A percentile compares a stretch with the other conserved stretches of the same genome.
Evolutionary conservation across 35 echinoderm and acorn worm genomes (phyloP).

Genomic region (Lytechinus pictus): DNA sequence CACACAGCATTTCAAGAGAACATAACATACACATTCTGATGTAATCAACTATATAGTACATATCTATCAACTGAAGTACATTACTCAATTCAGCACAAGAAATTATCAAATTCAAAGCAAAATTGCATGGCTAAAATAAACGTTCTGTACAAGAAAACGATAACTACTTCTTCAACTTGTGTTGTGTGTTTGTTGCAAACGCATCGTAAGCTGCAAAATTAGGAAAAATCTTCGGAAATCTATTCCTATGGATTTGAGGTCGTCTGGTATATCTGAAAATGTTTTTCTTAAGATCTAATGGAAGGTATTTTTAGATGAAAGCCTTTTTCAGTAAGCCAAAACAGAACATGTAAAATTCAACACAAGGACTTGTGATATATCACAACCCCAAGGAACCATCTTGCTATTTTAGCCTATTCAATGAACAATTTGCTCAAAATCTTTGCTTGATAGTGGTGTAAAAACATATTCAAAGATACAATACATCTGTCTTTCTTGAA

Average conservation of each 20-base stretch:
- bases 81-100: not conserved
- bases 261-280: not conserved
- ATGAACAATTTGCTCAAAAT: not conserved
- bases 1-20: not conserved
- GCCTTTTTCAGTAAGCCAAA: not conserved
- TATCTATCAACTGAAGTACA: not conserved
- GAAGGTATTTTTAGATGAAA: no score
- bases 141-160: not conserved
- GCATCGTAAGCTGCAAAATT: not conserved
- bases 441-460: not conserved
- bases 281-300: not conserved
- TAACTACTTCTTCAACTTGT: not conserved
- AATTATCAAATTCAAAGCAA: not conserved
- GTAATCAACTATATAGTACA: not conserved
- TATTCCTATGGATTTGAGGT: not conserved
- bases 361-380: not conserved
- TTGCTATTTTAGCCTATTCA: not conserved
- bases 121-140: not conserved
- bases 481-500: not conserved
- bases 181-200: not conserved
- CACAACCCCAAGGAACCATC: no score
- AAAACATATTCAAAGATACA: not conserved
- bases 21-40: constrained; percentile 6
- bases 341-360: not conserved
- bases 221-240: not conserved